Evolutionary conservation across 2,888 invertebrate genomes (phyloP).

Genomic region (Leptinotarsa juncta): DNA sequence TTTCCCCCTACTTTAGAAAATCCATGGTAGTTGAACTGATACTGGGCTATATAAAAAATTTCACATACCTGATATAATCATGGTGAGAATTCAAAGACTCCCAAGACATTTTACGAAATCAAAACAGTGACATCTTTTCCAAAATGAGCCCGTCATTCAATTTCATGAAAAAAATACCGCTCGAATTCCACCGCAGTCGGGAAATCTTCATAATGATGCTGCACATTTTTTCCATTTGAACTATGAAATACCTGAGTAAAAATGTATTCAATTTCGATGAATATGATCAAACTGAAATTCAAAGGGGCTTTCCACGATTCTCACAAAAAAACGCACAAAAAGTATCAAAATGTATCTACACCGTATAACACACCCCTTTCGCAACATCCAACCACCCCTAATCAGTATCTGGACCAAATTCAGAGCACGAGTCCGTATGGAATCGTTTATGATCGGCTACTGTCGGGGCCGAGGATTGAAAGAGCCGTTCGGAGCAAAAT

Average conservation of each 20-base stretch:
- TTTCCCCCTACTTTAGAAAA: too few species aligned
- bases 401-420: conserved; percentile 47
- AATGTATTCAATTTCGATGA: not conserved
- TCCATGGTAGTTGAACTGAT: not conserved
- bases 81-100: conserved; percentile 85
- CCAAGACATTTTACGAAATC: conserved; percentile 79
- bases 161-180: not conserved
- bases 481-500: conserved; percentile 33
- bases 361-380: conserved; percentile 39
- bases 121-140: conserved; percentile 31
- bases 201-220: not conserved
- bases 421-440: conserved; percentile 35
- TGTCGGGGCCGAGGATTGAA: conserved; percentile 28
- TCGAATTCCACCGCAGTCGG: not conserved
- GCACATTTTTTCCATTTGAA: conserved; percentile 3
- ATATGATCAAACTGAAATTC: not conserved
- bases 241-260: not conserved
- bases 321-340: conserved; percentile 6
- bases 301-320: not conserved
- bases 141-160: not conserved
- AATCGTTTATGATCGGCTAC: conserved; percentile 31
- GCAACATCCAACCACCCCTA: conserved; percentile 37
- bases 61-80: conserved; percentile 80
- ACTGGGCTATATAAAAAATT: not conserved
- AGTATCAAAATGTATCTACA: not conserved